Evolutionary conservation across 2,113 vertebrate species (phyloP), one percentile per base, ranked within the genome.

Genomic region (Apeltes quadracus): DNA sequence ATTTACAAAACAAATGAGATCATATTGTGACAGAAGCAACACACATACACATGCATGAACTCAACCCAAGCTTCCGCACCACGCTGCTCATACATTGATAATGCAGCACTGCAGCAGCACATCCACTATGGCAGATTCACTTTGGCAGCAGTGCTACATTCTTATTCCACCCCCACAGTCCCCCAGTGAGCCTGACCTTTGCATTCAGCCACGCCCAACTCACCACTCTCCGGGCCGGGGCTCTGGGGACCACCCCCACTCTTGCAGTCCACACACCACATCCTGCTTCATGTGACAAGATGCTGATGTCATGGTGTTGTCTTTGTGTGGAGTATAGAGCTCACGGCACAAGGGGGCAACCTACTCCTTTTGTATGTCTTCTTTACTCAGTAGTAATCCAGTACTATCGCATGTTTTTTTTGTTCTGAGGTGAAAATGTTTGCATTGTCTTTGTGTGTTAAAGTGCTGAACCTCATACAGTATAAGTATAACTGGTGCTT

Each of bases 111-210:
- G 83, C 86, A 82, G 75, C 70, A 84, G 78, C 81, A 90, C 79
- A 83, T 86, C 79, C 66, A 36, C 36, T 76, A 11, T 82, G 76
- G 79, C 81, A 75, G 63, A 71, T 67, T 41, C 75, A 78, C 51
- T 78, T 83, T 46, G 66, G 41, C 57, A 66, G 84, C 76, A 80
- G 62, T 13, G 59, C 63, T 64, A 66, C 29, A 71, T 64, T 78
- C 59, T 76, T 15, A 38, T 68, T 82, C 77, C 84, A 70, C 82
- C 78, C 78, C 82, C 79, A 79, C 79, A 83, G 10, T 69, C 43
- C 43, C 79, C 71, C 61, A 79, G 64, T 76, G 58, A 64, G 63
- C 69, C 50, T 90, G 88, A 87, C 90, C 88, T 91, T 89, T 89
- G 75, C 72, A 79, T 58, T 70, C 79, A 69, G 66, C 78, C 72